Evolutionary conservation across 2,113 vertebrate genomes (phyloP).

Genomic region (Rostratula benghalensis): DNA sequence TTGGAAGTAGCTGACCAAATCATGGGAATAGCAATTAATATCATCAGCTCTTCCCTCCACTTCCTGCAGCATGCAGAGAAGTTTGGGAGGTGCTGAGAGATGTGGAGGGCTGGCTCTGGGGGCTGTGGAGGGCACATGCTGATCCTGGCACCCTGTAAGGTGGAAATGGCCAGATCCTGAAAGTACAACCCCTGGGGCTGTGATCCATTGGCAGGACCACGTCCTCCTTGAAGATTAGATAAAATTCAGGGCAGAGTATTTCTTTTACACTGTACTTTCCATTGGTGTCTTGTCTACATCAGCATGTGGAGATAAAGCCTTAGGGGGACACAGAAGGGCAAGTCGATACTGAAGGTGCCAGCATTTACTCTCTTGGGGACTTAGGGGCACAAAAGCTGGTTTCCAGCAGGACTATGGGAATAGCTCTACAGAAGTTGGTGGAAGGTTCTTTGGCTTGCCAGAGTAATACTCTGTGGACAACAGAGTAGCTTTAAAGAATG

Average conservation of each 20-base stretch:
- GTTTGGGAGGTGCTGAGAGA: not conserved
- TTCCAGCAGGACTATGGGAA: not conserved
- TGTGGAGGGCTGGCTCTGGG: not conserved
- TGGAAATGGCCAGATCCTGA: not conserved
- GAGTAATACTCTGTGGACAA: not conserved
- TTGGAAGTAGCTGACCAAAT: not conserved
- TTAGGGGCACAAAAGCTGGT: rapidly evolving
- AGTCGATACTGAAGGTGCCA: rapidly evolving
- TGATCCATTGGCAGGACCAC: not conserved
- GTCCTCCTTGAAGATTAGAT: not conserved
- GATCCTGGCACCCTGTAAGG: not conserved
- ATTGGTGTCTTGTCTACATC: not conserved
- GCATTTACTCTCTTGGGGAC: not conserved
- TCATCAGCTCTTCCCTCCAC: not conserved
- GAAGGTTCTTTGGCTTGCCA: not conserved
- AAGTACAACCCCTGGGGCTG: not conserved
- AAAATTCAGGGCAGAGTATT: not conserved
- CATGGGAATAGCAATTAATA: not conserved
- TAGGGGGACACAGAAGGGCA: not conserved
- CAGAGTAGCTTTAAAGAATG: not conserved
- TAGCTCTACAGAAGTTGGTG: not conserved
- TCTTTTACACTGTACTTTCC: not conserved
- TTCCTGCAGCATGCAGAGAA: not conserved
- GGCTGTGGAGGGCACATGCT: not conserved
- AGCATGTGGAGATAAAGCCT: not conserved